Evolutionary conservation across 1,140 invertebrate species (phyloP).

Genomic region (Aradophagus sp.): DNA sequence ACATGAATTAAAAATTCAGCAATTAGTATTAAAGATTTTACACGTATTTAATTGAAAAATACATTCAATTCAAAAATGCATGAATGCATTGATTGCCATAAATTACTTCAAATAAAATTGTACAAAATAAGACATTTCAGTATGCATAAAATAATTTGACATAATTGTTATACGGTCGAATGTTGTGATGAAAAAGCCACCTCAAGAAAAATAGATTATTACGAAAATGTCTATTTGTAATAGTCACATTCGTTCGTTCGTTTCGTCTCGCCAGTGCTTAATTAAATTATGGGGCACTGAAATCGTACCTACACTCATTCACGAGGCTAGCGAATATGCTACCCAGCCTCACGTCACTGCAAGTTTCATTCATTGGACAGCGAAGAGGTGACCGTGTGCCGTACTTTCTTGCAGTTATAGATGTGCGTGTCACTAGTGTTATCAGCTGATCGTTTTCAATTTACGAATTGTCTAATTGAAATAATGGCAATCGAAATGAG

Average conservation of each 20-base stretch:
- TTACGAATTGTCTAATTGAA: conserved; percentile 35
- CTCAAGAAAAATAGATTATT: conserved; percentile 34
- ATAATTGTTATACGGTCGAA: too few relatives aligned
- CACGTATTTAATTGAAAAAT: too few relatives aligned
- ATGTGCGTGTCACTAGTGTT: conserved; percentile 52
- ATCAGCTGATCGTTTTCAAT: conserved; percentile 45
- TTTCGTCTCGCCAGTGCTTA: conserved; percentile 64
- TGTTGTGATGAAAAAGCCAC: conserved; percentile 19
- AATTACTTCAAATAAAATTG: too few relatives aligned
- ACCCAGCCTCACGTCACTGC: conserved; percentile 57
- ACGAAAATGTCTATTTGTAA: conserved; percentile 49
- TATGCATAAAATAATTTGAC: too few relatives aligned
- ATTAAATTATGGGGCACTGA: conserved; percentile 70
- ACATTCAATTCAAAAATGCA: too few relatives aligned
- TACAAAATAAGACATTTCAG: too few relatives aligned
- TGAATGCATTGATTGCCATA: too few relatives aligned
- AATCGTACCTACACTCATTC: conserved; percentile 69
- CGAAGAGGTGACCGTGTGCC: conserved; percentile 59
- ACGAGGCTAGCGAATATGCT: conserved; percentile 55
- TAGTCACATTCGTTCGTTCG: conserved; percentile 44
- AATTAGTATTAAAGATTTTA: too few relatives aligned
- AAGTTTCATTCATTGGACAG: conserved; percentile 62
- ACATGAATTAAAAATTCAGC: too few relatives aligned
- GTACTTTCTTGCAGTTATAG: conserved; percentile 54
- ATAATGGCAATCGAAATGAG: not conserved